These are phyloP conservation scores for Electrona antarctica DNA, from an alignment of 2,113 vertebrate species.

Conservation along the genomic window DNA sequence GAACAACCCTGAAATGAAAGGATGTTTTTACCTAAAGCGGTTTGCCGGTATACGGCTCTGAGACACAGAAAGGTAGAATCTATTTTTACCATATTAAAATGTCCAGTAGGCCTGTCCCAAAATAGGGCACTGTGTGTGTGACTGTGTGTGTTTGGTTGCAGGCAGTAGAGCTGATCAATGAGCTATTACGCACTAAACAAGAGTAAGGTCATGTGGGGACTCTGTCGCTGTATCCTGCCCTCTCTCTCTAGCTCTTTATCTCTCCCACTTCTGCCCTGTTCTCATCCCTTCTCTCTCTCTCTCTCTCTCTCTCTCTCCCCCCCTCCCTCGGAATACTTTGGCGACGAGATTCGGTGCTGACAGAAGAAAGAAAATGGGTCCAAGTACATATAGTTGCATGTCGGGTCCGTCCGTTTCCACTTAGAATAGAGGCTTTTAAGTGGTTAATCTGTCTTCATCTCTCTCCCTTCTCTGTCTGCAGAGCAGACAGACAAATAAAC, in stretches of 20 bases:
- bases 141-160: constrained; percentile 31
- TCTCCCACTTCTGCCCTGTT: constrained; percentile 36
- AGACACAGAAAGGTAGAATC: too few species aligned
- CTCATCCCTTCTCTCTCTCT: constrained; percentile 70
- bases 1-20: too few species aligned
- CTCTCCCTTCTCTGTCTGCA: constrained; percentile 40
- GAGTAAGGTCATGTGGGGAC: constrained; percentile 75
- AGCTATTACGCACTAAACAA: constrained; percentile 75
- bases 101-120: too few species aligned
- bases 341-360: too few species aligned
- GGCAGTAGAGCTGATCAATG: constrained; percentile 71
- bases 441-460: constrained; percentile 69
- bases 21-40: too few species aligned
- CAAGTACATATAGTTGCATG: too few species aligned
- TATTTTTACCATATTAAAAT: too few species aligned
- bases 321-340: constrained; percentile 9
- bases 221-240: constrained; percentile 1
- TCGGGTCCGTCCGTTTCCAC: too few species aligned
- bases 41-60: too few species aligned
- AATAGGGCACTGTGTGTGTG: too few species aligned
- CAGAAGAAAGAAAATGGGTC: too few species aligned
- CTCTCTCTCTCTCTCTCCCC: constrained; percentile 49
- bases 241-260: background rate
- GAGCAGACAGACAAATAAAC: constrained; percentile 50
- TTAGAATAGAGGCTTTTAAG: too few species aligned